phyloP scores from a whole-genome alignment of 2,888 invertebrate species.

The Tinea semifulvella region DNA sequence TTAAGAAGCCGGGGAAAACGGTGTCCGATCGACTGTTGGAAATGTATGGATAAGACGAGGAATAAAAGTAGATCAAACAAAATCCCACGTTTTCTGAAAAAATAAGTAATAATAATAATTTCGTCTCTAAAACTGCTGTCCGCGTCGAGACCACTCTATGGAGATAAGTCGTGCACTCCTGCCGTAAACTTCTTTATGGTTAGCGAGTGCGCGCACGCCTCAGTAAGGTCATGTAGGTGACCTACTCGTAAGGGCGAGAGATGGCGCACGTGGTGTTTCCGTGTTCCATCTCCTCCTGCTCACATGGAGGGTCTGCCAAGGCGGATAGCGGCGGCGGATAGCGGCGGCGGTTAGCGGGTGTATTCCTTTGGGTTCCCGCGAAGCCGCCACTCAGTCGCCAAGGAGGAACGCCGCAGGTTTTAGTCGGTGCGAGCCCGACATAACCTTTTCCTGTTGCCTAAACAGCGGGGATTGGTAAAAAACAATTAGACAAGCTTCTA shows the following conservation, averaged over 20 bases:
- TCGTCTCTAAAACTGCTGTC: background rate
- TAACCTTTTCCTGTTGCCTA: background rate
- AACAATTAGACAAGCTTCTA: too few relatives aligned
- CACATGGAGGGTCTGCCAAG: slow-evolving; percentile 1
- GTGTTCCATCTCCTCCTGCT: too few relatives aligned
- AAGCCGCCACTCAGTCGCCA: too few relatives aligned
- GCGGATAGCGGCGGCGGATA: background rate
- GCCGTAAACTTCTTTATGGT: too few relatives aligned
- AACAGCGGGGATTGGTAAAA: background rate
- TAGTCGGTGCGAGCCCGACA: too few relatives aligned
- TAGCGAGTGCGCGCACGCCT: too few relatives aligned
- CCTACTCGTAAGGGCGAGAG: too few relatives aligned
- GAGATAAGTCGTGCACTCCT: too few relatives aligned
- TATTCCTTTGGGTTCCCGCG: too few relatives aligned
- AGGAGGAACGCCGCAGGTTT: too few relatives aligned
- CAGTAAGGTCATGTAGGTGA: too few relatives aligned
- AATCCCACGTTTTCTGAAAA: slow-evolving; percentile 4
- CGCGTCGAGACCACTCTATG: slow-evolving; percentile 8
- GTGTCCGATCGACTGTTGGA: slow-evolving; percentile 43
- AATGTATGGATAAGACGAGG: slow-evolving; percentile 28
- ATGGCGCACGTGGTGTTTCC: too few relatives aligned
- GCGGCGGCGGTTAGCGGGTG: background rate
- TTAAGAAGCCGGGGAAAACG: slow-evolving; percentile 59
- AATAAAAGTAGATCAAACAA: slow-evolving; percentile 1
- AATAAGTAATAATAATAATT: slow-evolving; percentile 7